phyloP scores from a whole-genome alignment of 2,113 vertebrate species.

The Cryptomyrus ogoouensis region DNA sequence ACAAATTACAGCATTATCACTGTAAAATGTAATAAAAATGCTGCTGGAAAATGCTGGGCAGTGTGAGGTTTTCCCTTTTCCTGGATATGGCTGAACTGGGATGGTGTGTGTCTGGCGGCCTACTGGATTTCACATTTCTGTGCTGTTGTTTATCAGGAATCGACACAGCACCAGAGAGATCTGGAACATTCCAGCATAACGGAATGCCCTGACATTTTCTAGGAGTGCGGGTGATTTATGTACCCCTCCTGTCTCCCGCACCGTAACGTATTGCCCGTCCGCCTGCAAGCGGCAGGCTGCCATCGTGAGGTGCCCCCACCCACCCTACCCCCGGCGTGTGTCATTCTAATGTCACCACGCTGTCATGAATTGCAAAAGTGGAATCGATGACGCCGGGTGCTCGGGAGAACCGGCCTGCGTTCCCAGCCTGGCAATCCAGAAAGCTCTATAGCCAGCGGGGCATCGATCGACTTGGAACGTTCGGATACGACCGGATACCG shows the following conservation, averaged over 20 bases:
- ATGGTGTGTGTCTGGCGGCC: not conserved
- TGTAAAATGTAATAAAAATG: not conserved
- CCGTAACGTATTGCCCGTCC: slow-evolving; percentile 5
- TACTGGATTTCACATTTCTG: not conserved
- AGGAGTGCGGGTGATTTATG: slow-evolving; percentile 9
- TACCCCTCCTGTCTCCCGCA: not conserved
- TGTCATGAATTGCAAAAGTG: not conserved
- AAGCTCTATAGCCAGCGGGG: not conserved
- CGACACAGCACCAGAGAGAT: not conserved
- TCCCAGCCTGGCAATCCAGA: not conserved
- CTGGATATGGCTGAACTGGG: not conserved
- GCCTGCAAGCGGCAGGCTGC: not conserved
- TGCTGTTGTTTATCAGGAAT: not conserved
- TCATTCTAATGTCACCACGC: slow-evolving; percentile 12
- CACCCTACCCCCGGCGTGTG: not conserved
- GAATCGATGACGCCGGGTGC: not conserved
- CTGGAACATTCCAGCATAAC: not conserved
- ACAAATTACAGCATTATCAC: not conserved
- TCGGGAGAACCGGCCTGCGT: not conserved
- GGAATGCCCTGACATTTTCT: slow-evolving; percentile 15
- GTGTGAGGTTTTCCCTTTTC: not conserved
- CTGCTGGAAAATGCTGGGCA: not conserved
- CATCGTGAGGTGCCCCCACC: not conserved
- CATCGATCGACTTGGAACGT: not conserved
- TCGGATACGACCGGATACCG: not conserved